Conservation (phyloP, 2,797 vertebrate genomes). For the Aotus griseimembra region DNA sequence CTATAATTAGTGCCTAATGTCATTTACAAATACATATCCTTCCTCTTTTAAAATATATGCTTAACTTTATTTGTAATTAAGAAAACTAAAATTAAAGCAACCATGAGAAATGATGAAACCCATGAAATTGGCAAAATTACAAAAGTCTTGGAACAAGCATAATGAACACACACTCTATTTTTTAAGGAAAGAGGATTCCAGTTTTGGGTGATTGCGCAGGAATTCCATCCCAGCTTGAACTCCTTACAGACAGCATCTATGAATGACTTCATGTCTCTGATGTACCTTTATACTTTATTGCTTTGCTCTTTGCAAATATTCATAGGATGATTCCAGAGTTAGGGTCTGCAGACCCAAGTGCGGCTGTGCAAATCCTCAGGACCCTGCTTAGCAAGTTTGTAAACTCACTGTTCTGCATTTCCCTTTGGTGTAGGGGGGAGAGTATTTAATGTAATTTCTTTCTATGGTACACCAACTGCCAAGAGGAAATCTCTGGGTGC, state of each 20-base stretch:
- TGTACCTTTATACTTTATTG: background rate
- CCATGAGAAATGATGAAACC: background rate
- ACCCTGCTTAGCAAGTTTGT: background rate
- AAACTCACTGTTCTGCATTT: constrained; percentile 33
- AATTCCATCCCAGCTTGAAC: background rate
- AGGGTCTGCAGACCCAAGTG: background rate
- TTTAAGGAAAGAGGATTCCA: background rate
- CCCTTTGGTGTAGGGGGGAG: background rate
- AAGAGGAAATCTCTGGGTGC: background rate
- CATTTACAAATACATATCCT: background rate
- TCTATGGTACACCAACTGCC: background rate
- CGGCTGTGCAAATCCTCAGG: background rate
- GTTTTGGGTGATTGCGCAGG: background rate
- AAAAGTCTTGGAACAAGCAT: background rate
- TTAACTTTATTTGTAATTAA: background rate
- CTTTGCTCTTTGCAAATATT: background rate
- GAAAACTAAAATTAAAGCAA: constrained; percentile 21
- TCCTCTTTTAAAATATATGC: background rate
- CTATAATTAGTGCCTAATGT: background rate
- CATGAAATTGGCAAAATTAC: background rate
- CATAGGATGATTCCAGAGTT: background rate
- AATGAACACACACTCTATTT: background rate
- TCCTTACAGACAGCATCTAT: background rate
- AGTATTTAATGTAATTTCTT: constrained; percentile 30
- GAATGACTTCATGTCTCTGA: background rate